Conservation (phyloP, 2,888 invertebrate genomes). For the Zonitis immaculata region DNA sequence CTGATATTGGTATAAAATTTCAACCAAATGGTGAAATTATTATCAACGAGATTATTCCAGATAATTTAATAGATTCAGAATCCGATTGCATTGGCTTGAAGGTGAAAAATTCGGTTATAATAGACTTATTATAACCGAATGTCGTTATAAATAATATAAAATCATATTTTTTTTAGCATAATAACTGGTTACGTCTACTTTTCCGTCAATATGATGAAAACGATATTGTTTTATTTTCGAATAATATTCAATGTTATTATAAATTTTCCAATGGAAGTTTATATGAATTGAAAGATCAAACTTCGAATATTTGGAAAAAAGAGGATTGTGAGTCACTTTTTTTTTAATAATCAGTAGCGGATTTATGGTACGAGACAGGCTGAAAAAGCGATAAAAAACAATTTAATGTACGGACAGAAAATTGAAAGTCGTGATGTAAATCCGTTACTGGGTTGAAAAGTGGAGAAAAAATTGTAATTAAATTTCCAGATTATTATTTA, state of each 20-base stretch:
- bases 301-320: background rate
- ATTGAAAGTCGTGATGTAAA: too few relatives aligned
- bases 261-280: background rate
- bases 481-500: background rate
- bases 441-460: too few relatives aligned
- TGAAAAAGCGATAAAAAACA: too few relatives aligned
- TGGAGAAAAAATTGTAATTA: background rate
- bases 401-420: too few relatives aligned
- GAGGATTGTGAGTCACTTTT: background rate
- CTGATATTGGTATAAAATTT: background rate
- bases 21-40: background rate
- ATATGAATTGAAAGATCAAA: background rate
- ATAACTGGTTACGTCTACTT: background rate
- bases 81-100: background rate
- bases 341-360: too few relatives aligned
- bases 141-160: too few relatives aligned
- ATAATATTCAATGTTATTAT: background rate
- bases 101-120: background rate
- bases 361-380: too few relatives aligned
- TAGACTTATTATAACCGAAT: background rate
- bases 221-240: background rate
- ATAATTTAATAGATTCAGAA: background rate
- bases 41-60: background rate
- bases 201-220: background rate
- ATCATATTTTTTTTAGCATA: background rate